Evolutionary conservation across 1,140 invertebrate species (phyloP).

Genomic region (Globodera rostochiensis): DNA sequence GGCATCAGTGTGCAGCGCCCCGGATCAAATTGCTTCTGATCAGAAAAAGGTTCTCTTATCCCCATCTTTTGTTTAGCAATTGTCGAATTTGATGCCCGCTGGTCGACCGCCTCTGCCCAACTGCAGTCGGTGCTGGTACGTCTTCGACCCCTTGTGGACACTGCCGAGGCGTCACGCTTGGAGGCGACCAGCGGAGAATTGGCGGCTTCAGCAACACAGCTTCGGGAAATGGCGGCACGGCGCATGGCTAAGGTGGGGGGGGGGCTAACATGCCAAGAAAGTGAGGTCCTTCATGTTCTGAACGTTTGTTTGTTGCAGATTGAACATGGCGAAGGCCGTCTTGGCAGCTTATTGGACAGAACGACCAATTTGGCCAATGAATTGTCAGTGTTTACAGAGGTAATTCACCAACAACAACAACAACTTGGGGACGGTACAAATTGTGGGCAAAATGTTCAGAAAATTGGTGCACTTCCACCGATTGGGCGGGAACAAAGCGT

Average conservation of each 20-base stretch:
- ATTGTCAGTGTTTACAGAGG: constrained; percentile 70
- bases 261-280: neutral
- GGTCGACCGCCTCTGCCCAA: neutral
- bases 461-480: constrained; percentile 2
- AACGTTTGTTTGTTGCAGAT: constrained; percentile 20
- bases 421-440: no score
- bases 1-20: neutral
- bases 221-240: neutral
- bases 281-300: constrained; percentile 30
- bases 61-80: neutral
- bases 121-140: neutral
- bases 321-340: neutral
- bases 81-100: neutral
- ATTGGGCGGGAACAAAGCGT: constrained; percentile 70
- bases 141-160: constrained; percentile 18
- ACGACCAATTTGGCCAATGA: constrained; percentile 35
- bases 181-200: constrained; percentile 14
- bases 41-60: neutral
- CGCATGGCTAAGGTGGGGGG: neutral
- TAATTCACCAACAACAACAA: neutral
- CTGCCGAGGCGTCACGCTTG: constrained; percentile 12
- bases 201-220: neutral
- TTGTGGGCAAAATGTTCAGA: constrained; percentile 73
- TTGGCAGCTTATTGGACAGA: neutral
- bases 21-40: neutral